Conservation (phyloP, 2,113 vertebrate species). For the Cynopterus brachyotis region DNA sequence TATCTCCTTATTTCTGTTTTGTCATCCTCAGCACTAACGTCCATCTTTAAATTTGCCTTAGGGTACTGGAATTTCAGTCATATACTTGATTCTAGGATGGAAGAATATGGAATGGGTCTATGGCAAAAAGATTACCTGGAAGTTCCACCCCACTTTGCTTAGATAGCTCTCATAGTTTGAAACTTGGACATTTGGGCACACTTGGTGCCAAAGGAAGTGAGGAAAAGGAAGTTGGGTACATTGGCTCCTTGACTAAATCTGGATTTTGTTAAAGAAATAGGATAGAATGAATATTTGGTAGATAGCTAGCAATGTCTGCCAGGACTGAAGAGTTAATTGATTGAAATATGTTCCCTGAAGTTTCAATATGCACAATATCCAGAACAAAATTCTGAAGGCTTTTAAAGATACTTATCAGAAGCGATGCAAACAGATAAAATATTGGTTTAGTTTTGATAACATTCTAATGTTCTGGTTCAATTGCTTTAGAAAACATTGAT, state of each 20-base stretch:
- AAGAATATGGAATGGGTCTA: not conserved
- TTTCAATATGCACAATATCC: not conserved
- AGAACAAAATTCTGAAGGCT: not conserved
- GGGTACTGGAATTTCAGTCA: not conserved
- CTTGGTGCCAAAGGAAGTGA: not conserved
- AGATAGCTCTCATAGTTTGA: not conserved
- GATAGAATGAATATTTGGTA: not conserved
- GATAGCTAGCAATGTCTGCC: not conserved
- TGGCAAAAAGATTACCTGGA: not conserved
- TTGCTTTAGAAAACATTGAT: constrained; percentile 8
- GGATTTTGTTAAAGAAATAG: constrained; percentile 32
- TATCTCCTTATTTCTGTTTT: not conserved
- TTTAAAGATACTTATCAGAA: constrained; percentile 17
- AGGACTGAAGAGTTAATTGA: not conserved
- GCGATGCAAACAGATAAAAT: not conserved
- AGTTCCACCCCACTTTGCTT: not conserved
- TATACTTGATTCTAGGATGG: not conserved
- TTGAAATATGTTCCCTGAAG: not conserved
- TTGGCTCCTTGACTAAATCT: constrained; percentile 5
- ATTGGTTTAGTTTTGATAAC: not conserved
- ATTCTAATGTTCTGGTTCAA: not conserved
- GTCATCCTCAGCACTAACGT: not conserved
- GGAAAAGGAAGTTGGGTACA: not conserved
- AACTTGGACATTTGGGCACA: not conserved
- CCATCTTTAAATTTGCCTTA: not conserved